phyloP scores from a whole-genome alignment of 1,140 invertebrate genomes.

The Nylanderia fulva region DNA sequence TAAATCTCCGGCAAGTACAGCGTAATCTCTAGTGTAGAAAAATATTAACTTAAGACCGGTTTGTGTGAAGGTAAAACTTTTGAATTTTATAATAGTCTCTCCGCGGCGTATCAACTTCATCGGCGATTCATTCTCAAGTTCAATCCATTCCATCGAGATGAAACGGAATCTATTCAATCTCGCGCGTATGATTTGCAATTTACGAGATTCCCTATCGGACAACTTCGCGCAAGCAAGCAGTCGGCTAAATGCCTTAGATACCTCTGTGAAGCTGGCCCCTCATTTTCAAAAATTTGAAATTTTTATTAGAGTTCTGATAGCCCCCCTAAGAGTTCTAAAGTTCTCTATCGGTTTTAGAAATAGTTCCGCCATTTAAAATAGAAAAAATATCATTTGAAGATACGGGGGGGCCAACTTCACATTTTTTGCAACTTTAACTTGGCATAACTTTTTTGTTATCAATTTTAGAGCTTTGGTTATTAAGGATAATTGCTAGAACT shows the following conservation, averaged over 20 bases:
- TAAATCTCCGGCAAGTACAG: not conserved
- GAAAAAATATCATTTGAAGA: too few species aligned
- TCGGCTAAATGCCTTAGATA: not conserved
- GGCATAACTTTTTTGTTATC: too few species aligned
- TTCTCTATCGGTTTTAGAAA: too few species aligned
- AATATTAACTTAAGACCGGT: not conserved
- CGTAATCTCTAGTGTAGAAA: not conserved
- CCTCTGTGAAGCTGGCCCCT: too few species aligned
- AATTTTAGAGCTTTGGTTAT: too few species aligned
- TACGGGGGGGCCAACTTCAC: too few species aligned
- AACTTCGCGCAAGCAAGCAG: not conserved
- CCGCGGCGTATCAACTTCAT: not conserved
- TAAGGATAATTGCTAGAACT: too few species aligned
- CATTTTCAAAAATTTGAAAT: too few species aligned
- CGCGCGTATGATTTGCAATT: not conserved
- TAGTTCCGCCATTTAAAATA: too few species aligned
- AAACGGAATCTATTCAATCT: constrained; percentile 7
- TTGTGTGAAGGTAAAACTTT: not conserved
- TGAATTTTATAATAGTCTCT: not conserved
- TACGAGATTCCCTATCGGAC: constrained; percentile 1
- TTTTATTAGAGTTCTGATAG: too few species aligned
- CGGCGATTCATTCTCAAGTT: not conserved
- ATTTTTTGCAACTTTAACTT: too few species aligned
- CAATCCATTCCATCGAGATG: not conserved
- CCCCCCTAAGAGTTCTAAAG: too few species aligned